These are phyloP conservation scores for Eulemur mongoz DNA, from an alignment of 2,797 vertebrate genomes.

Conservation along the genomic window DNA sequence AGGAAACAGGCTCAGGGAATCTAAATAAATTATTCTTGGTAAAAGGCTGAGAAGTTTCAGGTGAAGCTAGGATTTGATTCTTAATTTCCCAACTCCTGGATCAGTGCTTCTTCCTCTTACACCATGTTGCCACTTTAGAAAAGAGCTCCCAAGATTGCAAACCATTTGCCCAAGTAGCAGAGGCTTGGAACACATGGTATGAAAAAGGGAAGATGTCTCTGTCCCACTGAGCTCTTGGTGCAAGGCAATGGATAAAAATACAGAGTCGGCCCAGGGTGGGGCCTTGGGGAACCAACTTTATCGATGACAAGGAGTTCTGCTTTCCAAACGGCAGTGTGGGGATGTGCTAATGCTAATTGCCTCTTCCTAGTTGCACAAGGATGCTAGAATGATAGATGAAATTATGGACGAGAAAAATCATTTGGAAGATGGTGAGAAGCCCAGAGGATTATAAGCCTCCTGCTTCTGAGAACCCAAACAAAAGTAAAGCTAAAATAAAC, in stretches of 20 bases:
- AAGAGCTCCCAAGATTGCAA: background rate
- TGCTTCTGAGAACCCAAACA: slow-evolving; percentile 65
- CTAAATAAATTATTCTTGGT: background rate
- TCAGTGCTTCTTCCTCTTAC: background rate
- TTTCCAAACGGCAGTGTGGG: background rate
- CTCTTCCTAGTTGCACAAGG: background rate
- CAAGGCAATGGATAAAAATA: background rate
- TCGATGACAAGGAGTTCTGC: background rate
- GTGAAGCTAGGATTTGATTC: background rate
- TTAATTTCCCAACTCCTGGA: background rate
- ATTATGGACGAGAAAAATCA: slow-evolving; percentile 45
- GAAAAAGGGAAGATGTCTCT: background rate
- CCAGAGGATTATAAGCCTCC: slow-evolving; percentile 43
- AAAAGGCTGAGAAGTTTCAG: slow-evolving; percentile 30
- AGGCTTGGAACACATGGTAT: background rate
- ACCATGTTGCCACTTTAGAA: background rate
- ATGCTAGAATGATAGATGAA: background rate
- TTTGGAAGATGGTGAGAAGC: slow-evolving; percentile 34
- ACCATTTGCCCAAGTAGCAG: background rate
- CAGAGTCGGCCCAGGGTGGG: background rate
- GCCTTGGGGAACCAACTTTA: background rate
- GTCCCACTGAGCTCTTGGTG: background rate
- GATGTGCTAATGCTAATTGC: background rate
- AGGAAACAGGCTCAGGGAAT: background rate
- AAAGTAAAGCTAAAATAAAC: slow-evolving; percentile 73